Conservation (phyloP, 2,113 vertebrate species). For the Desmodus rotundus region DNA sequence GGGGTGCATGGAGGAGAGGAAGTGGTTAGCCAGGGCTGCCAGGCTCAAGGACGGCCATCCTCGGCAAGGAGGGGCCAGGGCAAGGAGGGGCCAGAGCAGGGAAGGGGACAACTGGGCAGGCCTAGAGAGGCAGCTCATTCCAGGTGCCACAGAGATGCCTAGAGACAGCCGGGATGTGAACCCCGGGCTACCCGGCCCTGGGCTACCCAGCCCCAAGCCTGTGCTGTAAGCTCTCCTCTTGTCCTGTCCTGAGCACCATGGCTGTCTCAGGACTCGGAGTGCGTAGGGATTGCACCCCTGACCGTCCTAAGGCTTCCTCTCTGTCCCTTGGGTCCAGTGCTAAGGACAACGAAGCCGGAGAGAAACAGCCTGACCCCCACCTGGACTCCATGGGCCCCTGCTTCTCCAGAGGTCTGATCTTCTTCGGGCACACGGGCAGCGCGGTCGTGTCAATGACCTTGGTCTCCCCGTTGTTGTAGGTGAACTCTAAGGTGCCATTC, state of each 20-base stretch:
- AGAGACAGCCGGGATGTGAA: neutral
- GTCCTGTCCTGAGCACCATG: neutral
- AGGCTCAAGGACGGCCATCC: fast-evolving
- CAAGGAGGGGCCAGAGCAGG: neutral
- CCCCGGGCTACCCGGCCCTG: neutral
- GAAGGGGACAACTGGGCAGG: too few relatives aligned
- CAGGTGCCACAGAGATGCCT: neutral
- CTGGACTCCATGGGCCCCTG: slow-evolving; percentile 92
- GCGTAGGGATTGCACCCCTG: neutral
- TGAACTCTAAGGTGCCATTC: slow-evolving; percentile 94
- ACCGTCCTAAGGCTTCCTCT: too few relatives aligned
- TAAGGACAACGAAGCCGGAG: neutral
- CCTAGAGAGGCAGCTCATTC: fast-evolving
- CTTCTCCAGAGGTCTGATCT: slow-evolving; percentile 86
- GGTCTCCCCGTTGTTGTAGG: slow-evolving; percentile 93
- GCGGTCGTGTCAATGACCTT: slow-evolving; percentile 92
- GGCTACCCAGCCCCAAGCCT: neutral
- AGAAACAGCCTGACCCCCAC: slow-evolving; percentile 71
- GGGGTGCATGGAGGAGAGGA: neutral
- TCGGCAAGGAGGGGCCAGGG: neutral
- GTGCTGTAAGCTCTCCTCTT: neutral
- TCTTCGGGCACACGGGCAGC: slow-evolving; percentile 89
- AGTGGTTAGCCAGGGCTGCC: neutral
- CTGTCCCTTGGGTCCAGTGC: neutral
- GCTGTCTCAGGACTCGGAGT: neutral